Conservation (phyloP, 2,113 vertebrate species). For the Empidonax alnorum region DNA sequence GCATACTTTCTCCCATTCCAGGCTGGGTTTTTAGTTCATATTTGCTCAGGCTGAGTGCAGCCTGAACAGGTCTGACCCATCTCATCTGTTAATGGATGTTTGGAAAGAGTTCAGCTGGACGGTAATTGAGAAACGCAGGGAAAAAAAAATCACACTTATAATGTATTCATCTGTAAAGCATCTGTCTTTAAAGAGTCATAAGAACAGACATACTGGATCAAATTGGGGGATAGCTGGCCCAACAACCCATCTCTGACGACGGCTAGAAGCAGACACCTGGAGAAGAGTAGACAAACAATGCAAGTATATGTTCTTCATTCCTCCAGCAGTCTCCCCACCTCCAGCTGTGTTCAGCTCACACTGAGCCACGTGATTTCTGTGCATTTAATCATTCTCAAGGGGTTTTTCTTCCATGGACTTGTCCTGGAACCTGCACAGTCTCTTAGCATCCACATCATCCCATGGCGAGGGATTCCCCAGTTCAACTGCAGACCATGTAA, state of each 20-base stretch:
- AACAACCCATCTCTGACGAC: not conserved
- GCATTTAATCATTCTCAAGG: not conserved
- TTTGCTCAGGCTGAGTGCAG: not conserved
- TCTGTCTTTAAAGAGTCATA: not conserved
- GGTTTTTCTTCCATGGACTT: not conserved
- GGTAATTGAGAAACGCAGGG: not conserved
- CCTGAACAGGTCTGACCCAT: not conserved
- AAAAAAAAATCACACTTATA: not conserved
- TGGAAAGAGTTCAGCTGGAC: slow-evolving; percentile 23
- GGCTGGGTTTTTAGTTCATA: not conserved
- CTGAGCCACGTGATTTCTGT: not conserved
- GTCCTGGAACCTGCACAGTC: not conserved
- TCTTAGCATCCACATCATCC: not conserved
- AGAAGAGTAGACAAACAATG: not conserved
- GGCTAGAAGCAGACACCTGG: not conserved
- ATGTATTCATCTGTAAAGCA: not conserved
- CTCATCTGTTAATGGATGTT: slow-evolving; percentile 29
- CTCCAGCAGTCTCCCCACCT: not conserved
- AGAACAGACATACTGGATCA: not conserved
- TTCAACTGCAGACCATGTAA: not conserved
- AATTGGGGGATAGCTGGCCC: not conserved
- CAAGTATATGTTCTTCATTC: not conserved
- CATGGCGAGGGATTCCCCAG: not conserved
- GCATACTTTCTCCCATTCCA: not conserved
- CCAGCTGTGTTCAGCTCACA: not conserved